Conservation (phyloP, 30 jellyfish, hydroid and myxozoan genomes). For the Sanderia malayensis region DNA sequence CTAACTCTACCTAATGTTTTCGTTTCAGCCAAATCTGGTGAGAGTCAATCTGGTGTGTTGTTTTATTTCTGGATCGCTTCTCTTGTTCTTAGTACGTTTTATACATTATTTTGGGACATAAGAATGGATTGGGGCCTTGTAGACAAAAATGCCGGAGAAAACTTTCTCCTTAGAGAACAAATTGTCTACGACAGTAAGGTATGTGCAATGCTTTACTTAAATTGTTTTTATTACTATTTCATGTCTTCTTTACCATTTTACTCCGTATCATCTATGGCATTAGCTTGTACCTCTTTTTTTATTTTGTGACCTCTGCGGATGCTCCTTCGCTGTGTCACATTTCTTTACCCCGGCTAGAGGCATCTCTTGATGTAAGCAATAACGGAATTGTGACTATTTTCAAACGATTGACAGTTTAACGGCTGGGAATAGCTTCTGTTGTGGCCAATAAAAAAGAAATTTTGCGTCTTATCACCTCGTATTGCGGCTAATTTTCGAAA, state of each 20-base stretch:
- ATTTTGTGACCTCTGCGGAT: no score
- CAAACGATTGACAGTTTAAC: background rate
- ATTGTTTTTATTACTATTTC: background rate
- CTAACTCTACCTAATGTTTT: no score
- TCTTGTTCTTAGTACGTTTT: constrained; percentile 79
- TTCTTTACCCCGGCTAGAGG: no score
- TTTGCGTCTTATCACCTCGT: background rate
- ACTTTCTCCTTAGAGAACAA: constrained; percentile 80
- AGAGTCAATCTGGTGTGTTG: constrained; percentile 59
- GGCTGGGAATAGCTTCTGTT: background rate
- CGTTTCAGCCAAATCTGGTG: constrained; percentile 49
- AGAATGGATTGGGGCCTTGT: constrained; percentile 99
- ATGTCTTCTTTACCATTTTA: background rate
- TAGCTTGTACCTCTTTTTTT: no score
- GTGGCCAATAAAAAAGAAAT: background rate
- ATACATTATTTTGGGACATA: constrained; percentile 94
- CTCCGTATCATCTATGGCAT: background rate
- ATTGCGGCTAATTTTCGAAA: background rate
- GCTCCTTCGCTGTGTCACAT: no score
- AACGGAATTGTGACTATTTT: background rate
- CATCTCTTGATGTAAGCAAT: background rate
- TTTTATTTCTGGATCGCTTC: constrained; percentile 80
- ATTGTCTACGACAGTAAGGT: constrained; percentile 92
- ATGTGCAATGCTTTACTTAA: no score
- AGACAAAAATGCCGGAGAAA: constrained; percentile 92